A percentile compares a stretch with the other conserved stretches of the same genome.
phyloP scores from a whole-genome alignment of 1,140 invertebrate genomes.

The Brachionus manjavacas region DNA sequence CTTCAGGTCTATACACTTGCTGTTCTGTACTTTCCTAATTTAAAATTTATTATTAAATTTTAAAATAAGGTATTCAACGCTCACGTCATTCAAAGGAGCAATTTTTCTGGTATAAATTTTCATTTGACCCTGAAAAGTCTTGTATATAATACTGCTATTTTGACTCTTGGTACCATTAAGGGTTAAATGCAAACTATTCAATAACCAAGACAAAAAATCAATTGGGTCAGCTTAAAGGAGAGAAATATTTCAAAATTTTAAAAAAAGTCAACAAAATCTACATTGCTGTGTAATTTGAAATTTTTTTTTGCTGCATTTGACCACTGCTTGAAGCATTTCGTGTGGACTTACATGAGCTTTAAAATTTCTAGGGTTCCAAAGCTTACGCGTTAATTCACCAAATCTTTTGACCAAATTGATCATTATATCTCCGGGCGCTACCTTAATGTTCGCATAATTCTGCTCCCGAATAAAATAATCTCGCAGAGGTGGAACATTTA shows the following conservation, averaged over 20 bases:
- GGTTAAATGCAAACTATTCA: slow-evolving; percentile 84
- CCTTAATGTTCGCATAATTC: slow-evolving; percentile 41
- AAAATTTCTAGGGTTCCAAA: slow-evolving; percentile 98
- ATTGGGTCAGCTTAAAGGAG: slow-evolving; percentile 77
- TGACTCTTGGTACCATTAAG: slow-evolving; percentile 55
- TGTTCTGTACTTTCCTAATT: slow-evolving; percentile 74
- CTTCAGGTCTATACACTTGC: slow-evolving; percentile 71
- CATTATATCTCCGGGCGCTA: slow-evolving; percentile 49
- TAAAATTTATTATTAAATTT: slow-evolving; percentile 35
- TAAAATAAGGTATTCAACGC: not conserved
- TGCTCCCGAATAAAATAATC: slow-evolving; percentile 90
- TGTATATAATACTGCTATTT: slow-evolving; percentile 72
- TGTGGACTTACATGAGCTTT: slow-evolving; percentile 99
- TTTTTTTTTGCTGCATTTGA: slow-evolving; percentile 91
- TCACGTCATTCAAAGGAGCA: slow-evolving; percentile 76
- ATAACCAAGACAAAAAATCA: slow-evolving; percentile 91
- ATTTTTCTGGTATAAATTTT: slow-evolving; percentile 87
- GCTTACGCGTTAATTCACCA: slow-evolving; percentile 90
- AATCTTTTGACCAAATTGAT: slow-evolving; percentile 90
- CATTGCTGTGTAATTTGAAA: slow-evolving; percentile 98
- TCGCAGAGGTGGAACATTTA: slow-evolving; percentile 84
- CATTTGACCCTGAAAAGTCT: slow-evolving; percentile 91
- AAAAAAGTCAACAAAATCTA: slow-evolving; percentile 49
- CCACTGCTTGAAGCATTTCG: slow-evolving; percentile 98
- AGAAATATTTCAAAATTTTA: not conserved